Percentiles rank a stretch among this genome's conserved stretches.
Conservation (phyloP, 2,797 vertebrate species). For the Sebastes diaconus region DNA sequence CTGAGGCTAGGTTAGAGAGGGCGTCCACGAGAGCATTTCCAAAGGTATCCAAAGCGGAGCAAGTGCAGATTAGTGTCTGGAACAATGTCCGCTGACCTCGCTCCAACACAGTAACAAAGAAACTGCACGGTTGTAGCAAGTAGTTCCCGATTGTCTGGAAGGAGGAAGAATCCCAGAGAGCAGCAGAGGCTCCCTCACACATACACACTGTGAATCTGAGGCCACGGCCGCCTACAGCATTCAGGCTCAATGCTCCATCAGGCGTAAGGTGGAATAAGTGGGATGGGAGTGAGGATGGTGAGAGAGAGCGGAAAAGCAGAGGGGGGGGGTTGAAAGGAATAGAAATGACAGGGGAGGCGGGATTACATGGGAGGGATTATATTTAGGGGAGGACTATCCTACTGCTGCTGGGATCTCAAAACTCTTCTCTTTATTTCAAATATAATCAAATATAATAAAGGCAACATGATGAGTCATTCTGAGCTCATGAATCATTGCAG, state of each 20-base stretch:
- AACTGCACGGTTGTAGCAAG: constrained; percentile 22
- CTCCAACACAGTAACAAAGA: constrained; percentile 42
- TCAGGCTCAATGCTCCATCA: constrained; percentile 77
- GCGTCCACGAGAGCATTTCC: constrained; percentile 37
- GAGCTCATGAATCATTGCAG: constrained; percentile 3
- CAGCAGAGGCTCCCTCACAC: constrained; percentile 23
- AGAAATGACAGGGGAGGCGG: constrained; percentile 67
- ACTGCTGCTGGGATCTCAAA: not conserved
- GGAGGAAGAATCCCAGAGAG: constrained; percentile 37
- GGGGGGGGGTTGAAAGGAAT: constrained; percentile 54
- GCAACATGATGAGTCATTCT: constrained; percentile 28
- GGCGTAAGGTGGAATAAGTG: constrained; percentile 79
- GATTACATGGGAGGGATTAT: constrained; percentile 70
- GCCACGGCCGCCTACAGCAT: constrained; percentile 61
- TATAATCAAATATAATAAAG: not conserved
- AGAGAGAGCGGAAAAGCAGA: constrained; percentile 55
- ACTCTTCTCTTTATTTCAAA: not conserved
- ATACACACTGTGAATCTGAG: constrained; percentile 54
- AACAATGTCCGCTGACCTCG: constrained; percentile 39
- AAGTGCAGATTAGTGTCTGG: constrained; percentile 11
- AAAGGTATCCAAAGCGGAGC: constrained; percentile 32
- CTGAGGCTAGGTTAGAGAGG: constrained; percentile 23
- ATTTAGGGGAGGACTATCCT: constrained; percentile 5
- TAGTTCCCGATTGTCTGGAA: constrained; percentile 46
- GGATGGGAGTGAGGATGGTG: constrained; percentile 67